phyloP scores from a whole-genome alignment of 2,888 invertebrate genomes.

The Latrodectus hesperus region DNA sequence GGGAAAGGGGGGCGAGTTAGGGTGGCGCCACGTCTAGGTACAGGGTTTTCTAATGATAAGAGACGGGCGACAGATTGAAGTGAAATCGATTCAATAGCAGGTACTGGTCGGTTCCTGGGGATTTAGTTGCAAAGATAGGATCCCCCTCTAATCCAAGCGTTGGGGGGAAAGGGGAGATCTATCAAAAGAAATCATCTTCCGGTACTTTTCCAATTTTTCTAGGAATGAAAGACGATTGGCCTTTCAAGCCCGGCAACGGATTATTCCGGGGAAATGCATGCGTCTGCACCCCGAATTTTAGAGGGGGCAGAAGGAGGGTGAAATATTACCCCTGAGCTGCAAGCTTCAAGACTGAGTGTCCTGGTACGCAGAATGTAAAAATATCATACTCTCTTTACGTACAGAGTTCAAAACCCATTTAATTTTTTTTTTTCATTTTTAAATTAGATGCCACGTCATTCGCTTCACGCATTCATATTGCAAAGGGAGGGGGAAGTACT shows the following conservation, averaged over 20 bases:
- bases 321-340: background rate
- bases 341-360: background rate
- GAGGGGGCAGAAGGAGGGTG: background rate
- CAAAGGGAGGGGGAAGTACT: too few relatives aligned
- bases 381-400: background rate
- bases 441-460: too few relatives aligned
- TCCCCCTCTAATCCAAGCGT: background rate
- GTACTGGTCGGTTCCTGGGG: slow-evolving; percentile 29
- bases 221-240: background rate
- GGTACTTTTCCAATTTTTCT: too few relatives aligned
- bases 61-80: slow-evolving; percentile 4
- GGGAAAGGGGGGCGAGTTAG: background rate
- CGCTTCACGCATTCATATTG: too few relatives aligned
- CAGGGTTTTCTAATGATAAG: too few relatives aligned
- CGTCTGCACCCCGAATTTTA: background rate
- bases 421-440: too few relatives aligned
- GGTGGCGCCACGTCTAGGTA: too few relatives aligned
- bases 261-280: slow-evolving; percentile 17
- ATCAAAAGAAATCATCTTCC: too few relatives aligned
- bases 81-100: slow-evolving; percentile 28
- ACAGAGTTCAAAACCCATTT: too few relatives aligned
- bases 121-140: slow-evolving; percentile 27
- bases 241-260: background rate
- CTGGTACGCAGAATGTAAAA: slow-evolving; percentile 8
- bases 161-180: too few relatives aligned